Evolutionary conservation across 2,113 vertebrate genomes (phyloP), one percentile per base, ranked within the genome.

Genomic region (Daubentonia madagascariensis): DNA sequence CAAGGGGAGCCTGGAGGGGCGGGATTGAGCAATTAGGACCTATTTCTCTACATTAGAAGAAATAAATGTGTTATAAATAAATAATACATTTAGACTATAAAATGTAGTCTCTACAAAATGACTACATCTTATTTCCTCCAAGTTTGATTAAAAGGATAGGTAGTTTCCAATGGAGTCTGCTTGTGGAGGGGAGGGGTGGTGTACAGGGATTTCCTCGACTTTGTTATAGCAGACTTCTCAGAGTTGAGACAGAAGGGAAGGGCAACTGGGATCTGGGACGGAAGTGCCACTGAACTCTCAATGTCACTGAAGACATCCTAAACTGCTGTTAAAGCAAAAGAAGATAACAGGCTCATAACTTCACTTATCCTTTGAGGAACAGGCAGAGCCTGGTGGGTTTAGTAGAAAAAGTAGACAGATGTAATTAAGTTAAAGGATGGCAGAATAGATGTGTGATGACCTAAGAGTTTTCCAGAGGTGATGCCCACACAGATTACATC

Each of bases 381-480:
- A 43, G 52, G 67, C 70, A 54, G 75, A 61, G 87, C 70, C 67
- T 57, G 54, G 65, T 57, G 65, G 87, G 90, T 81, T 68, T 68
- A 91, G 85, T 32, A 63, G 80, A 54, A 54, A 93, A 80, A 87
- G 79, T 1, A 68, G 81, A 70, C 92, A 88, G 65, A 57, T 84
- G 35, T 85, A 80, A 94, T 81, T 94, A 95, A 89, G 84, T 96
- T 83, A 63, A 78, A 89, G 13, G 14, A 43, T 63, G 48, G 68
- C 70, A 65, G 89, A 59, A 45, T 35, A 93, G 67, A 75, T 1
- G 8, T 0, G 0, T 18, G 48, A 50, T 45, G 76, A 40, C 75
- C 28, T 8, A 10, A 32, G 73, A 80, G 59, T 22, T 89, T 75
- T 59, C 75, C 30, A 11, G 79, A 57, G 89, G 75, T 84, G 52